These are phyloP conservation scores for Lysandra coridon DNA, from an alignment of 2,888 invertebrate species.

Conservation along the genomic window DNA sequence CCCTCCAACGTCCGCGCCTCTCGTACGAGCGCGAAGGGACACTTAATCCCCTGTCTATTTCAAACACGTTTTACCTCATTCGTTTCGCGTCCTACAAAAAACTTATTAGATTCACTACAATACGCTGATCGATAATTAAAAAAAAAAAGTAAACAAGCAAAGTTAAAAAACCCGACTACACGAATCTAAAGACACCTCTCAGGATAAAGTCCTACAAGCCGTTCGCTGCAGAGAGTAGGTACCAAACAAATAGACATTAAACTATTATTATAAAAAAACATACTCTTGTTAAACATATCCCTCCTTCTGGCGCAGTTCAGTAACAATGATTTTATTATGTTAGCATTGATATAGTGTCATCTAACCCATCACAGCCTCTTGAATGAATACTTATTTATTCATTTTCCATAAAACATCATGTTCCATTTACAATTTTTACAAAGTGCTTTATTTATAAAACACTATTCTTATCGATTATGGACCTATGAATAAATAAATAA, in stretches of 20 bases:
- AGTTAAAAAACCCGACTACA: too few species aligned
- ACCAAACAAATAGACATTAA: too few species aligned
- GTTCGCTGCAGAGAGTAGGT: not conserved
- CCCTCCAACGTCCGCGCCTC: conserved; percentile 49
- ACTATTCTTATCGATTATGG: not conserved
- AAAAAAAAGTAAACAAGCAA: not conserved
- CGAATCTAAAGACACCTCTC: too few species aligned
- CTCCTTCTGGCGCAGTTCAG: too few species aligned
- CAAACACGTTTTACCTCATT: conserved; percentile 80
- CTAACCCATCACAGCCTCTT: not conserved
- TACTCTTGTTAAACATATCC: too few species aligned
- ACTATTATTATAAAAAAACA: too few species aligned
- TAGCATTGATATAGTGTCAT: not conserved
- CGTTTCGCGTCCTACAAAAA: conserved; percentile 75
- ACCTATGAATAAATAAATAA: conserved; percentile 6
- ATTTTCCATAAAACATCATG: not conserved
- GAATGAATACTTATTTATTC: too few species aligned
- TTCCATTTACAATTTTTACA: not conserved
- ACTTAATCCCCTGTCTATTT: conserved; percentile 79
- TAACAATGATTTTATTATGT: not conserved
- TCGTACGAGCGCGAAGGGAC: conserved; percentile 61
- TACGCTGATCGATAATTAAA: conserved; percentile 61
- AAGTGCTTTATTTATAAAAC: not conserved
- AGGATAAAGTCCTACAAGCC: too few species aligned
- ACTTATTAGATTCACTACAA: conserved; percentile 73